A percentile compares a stretch with the other conserved stretches of the same genome.
These are phyloP conservation scores for Labeo calbasu DNA, from an alignment of 2,797 vertebrate genomes.

Conservation along the genomic window DNA sequence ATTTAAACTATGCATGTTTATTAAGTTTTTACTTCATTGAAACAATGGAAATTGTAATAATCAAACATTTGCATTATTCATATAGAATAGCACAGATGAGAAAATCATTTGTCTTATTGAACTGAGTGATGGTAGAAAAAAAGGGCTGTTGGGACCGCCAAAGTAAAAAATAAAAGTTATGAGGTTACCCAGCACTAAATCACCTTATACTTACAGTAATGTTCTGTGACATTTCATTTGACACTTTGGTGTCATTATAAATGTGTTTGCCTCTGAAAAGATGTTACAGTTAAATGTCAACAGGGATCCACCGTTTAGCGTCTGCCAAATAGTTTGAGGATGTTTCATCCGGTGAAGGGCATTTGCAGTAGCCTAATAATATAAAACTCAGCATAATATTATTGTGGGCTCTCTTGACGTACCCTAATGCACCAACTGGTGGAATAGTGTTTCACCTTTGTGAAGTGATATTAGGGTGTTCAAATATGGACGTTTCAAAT, in stretches of 20 bases:
- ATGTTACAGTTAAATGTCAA: slow-evolving; percentile 50
- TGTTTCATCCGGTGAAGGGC: slow-evolving; percentile 3
- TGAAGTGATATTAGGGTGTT: neutral
- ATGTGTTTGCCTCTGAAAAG: slow-evolving; percentile 30
- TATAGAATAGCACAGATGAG: neutral
- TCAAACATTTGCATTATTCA: neutral
- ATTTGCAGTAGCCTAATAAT: slow-evolving; percentile 4
- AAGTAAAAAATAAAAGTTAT: slow-evolving; percentile 12
- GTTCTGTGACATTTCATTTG: slow-evolving; percentile 48
- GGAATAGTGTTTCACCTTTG: slow-evolving; percentile 22
- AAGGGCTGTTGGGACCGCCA: neutral
- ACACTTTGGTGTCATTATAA: slow-evolving; percentile 32
- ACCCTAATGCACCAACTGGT: slow-evolving; percentile 12
- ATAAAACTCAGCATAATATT: slow-evolving; percentile 16
- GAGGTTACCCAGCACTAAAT: slow-evolving; percentile 16
- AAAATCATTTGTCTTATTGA: neutral
- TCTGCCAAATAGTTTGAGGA: slow-evolving; percentile 22
- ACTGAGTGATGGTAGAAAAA: neutral
- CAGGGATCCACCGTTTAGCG: slow-evolving; percentile 15
- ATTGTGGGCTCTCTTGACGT: slow-evolving; percentile 1
- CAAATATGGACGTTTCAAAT: slow-evolving; percentile 34
- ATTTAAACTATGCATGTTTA: neutral
- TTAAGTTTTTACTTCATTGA: neutral
- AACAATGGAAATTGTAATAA: neutral
- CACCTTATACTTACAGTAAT: slow-evolving; percentile 30